Evolutionary conservation across 2,888 invertebrate species (phyloP).

Genomic region (Myopa tessellatipennis): DNA sequence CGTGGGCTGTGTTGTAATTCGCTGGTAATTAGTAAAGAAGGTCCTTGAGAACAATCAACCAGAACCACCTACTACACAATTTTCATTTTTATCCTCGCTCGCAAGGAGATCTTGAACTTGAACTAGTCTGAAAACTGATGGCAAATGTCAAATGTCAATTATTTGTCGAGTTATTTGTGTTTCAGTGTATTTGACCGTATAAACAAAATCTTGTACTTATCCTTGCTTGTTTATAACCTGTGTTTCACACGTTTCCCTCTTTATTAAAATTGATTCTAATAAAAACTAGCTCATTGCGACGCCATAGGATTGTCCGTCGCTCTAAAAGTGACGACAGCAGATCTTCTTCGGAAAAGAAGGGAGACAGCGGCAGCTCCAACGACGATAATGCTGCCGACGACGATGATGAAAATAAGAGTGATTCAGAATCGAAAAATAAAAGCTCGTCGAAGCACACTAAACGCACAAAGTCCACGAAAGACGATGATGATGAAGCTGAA

Average conservation of each 20-base stretch:
- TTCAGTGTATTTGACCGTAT: constrained; percentile 34
- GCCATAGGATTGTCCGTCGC: constrained; percentile 61
- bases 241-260: constrained; percentile 34
- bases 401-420: constrained; percentile 48
- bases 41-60: neutral
- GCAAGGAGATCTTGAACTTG: neutral
- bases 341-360: constrained; percentile 46
- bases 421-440: constrained; percentile 45
- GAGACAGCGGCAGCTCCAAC: constrained; percentile 52
- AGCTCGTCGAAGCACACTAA: constrained; percentile 46
- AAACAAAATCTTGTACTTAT: constrained; percentile 26
- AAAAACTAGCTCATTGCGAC: constrained; percentile 64
- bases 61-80: neutral
- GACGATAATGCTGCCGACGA: constrained; percentile 51
- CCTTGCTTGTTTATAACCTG: constrained; percentile 25
- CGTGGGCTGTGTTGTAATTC: constrained; percentile 1
- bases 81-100: neutral
- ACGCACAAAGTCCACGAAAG: constrained; percentile 49
- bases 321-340: constrained; percentile 54
- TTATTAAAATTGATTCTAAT: constrained; percentile 32
- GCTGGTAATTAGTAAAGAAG: neutral
- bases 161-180: constrained; percentile 36
- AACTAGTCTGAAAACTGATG: constrained; percentile 7
- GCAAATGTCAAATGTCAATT: constrained; percentile 30
- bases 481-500: constrained; percentile 48